phyloP scores from a whole-genome alignment of 2,797 vertebrate genomes.

The Lutjanus argentimaculatus region DNA sequence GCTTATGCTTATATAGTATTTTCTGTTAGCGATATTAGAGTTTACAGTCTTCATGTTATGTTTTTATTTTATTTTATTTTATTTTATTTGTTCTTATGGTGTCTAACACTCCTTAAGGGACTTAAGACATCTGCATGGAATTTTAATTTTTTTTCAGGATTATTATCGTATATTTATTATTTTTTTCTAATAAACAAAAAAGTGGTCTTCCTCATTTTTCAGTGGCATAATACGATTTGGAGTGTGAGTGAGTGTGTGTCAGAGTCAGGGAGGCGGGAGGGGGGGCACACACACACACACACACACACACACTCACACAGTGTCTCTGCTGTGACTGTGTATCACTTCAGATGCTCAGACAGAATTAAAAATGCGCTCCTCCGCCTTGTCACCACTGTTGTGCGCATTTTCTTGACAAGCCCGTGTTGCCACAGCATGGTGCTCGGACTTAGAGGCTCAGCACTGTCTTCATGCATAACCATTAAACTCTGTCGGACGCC shows the following conservation, averaged over 20 bases:
- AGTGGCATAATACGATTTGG: slow-evolving; percentile 33
- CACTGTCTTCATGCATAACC: slow-evolving; percentile 35
- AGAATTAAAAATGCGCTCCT: slow-evolving; percentile 78
- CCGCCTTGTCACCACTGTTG: slow-evolving; percentile 71
- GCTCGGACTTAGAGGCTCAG: slow-evolving; percentile 59
- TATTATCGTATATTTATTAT: not conserved
- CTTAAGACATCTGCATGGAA: not conserved
- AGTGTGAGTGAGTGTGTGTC: slow-evolving; percentile 48
- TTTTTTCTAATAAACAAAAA: not conserved
- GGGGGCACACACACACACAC: slow-evolving; percentile 4
- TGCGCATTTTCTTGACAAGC: slow-evolving; percentile 69
- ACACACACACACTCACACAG: slow-evolving; percentile 1
- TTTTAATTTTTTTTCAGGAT: not conserved
- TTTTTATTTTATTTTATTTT: not conserved
- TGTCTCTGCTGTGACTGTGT: slow-evolving; percentile 66
- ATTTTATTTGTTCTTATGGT: not conserved
- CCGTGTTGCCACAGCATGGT: slow-evolving; percentile 66
- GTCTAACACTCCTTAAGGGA: not conserved
- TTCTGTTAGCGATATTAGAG: accelerated
- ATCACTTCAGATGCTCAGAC: slow-evolving; percentile 73
- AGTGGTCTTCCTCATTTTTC: not conserved
- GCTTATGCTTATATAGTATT: not conserved
- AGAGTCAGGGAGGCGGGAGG: slow-evolving; percentile 52
- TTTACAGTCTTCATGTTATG: not conserved
- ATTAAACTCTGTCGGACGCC: slow-evolving; percentile 55